These are phyloP conservation scores for Sinodicranocentrus sp. DNA, from an alignment of 2,888 invertebrate genomes.

Conservation along the genomic window DNA sequence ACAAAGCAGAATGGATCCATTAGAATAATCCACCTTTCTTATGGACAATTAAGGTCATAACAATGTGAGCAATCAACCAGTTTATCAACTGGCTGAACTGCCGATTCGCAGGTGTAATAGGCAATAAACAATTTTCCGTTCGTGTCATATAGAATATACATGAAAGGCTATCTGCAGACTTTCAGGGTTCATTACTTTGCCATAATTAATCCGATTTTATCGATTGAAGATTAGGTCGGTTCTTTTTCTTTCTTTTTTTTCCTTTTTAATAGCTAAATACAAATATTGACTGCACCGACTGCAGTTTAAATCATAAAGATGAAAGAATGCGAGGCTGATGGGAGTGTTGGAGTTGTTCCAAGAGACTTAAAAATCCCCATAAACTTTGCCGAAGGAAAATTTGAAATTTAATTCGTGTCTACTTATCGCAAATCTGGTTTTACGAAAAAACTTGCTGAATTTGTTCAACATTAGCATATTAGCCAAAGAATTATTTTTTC, in stretches of 20 bases:
- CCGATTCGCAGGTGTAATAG: conserved; percentile 6
- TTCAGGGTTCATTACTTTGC: neutral
- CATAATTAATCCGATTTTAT: conserved; percentile 24
- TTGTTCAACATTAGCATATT: too few species aligned
- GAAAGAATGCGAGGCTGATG: neutral
- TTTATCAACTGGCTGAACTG: conserved; percentile 40
- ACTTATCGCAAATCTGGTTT: too few species aligned
- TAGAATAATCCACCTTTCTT: conserved; percentile 41
- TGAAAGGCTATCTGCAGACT: neutral
- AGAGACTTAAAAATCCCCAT: too few species aligned
- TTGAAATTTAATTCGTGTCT: too few species aligned
- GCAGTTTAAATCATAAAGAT: neutral
- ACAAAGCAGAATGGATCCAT: neutral
- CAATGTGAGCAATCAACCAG: conserved; percentile 47
- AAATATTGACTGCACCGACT: conserved; percentile 1
- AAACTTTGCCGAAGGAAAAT: too few species aligned
- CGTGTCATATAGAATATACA: neutral
- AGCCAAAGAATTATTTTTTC: too few species aligned
- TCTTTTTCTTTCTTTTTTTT: neutral
- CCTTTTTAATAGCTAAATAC: neutral
- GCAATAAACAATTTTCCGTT: conserved; percentile 16
- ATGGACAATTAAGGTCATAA: conserved; percentile 44
- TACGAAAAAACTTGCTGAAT: too few species aligned
- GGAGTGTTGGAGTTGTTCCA: neutral
- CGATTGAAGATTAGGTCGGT: neutral